phyloP scores from a whole-genome alignment of 2,797 vertebrate genomes.

The Corythornis leucogaster region DNA sequence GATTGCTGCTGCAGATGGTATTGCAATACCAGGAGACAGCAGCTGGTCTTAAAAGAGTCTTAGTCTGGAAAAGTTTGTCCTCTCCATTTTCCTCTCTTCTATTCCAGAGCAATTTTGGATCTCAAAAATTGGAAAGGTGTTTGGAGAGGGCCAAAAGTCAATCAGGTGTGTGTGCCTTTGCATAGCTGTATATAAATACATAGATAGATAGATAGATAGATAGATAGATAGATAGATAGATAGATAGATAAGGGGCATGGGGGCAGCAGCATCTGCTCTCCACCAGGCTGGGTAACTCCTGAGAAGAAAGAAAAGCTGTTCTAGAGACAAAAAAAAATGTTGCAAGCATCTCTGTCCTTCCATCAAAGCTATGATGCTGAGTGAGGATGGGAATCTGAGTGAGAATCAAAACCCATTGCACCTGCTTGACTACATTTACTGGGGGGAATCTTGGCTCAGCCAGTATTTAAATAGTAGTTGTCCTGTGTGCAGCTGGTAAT shows the following conservation, averaged over 20 bases:
- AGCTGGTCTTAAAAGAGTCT: not conserved
- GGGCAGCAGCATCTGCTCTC: fast-evolving
- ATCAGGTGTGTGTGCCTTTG: fast-evolving
- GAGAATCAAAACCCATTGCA: not conserved
- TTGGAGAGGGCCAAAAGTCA: not conserved
- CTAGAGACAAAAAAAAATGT: not conserved
- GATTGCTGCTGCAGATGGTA: not conserved
- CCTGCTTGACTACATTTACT: not conserved
- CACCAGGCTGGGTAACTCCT: not conserved
- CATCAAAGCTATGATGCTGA: not conserved
- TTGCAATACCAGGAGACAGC: not conserved
- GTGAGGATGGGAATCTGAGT: not conserved
- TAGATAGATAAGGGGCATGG: no score
- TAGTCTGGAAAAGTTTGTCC: not conserved
- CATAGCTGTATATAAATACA: no score
- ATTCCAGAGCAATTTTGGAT: not conserved
- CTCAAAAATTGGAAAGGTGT: not conserved
- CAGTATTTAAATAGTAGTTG: not conserved
- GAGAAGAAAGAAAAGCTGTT: not conserved
- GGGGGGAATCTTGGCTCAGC: not conserved
- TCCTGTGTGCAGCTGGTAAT: not conserved
- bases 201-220: no score
- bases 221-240: no score
- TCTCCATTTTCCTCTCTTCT: not conserved
- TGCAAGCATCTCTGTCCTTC: not conserved